These are phyloP conservation scores for Aphelocoma coerulescens DNA, from an alignment of 2,113 vertebrate genomes.

Conservation along the genomic window DNA sequence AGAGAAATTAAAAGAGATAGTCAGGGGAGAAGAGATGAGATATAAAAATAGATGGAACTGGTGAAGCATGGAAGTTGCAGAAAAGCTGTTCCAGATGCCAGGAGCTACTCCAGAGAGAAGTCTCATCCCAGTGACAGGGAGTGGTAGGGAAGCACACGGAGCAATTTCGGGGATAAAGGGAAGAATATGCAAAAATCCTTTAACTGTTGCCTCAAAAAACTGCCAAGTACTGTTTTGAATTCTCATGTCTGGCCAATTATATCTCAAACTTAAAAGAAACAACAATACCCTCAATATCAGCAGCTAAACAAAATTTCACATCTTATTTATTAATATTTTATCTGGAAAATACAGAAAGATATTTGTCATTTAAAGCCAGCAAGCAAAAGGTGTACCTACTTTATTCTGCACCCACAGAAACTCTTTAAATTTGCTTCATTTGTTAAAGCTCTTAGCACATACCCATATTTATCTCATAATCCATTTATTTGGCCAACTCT, in stretches of 20 bases:
- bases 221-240: neutral
- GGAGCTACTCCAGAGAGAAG: slow-evolving; percentile 40
- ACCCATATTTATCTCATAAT: neutral
- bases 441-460: neutral
- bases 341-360: neutral
- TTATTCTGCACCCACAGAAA: neutral
- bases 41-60: slow-evolving; percentile 67
- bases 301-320: neutral
- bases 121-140: neutral
- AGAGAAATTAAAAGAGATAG: slow-evolving; percentile 65
- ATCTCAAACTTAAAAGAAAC: neutral
- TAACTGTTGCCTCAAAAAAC: neutral
- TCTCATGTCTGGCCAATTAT: neutral
- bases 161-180: neutral
- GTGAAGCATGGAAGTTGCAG: slow-evolving; percentile 63
- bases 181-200: neutral
- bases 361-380: neutral
- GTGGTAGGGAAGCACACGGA: neutral
- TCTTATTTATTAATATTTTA: neutral
- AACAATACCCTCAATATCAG: neutral
- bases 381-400: neutral
- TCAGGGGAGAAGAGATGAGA: slow-evolving; percentile 59
- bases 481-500: neutral
- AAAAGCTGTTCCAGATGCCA: slow-evolving; percentile 60
- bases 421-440: neutral